Base-by-base conservation (phyloP, 2,888 invertebrate species). In the Zaprionus bogoriensis region DNA sequence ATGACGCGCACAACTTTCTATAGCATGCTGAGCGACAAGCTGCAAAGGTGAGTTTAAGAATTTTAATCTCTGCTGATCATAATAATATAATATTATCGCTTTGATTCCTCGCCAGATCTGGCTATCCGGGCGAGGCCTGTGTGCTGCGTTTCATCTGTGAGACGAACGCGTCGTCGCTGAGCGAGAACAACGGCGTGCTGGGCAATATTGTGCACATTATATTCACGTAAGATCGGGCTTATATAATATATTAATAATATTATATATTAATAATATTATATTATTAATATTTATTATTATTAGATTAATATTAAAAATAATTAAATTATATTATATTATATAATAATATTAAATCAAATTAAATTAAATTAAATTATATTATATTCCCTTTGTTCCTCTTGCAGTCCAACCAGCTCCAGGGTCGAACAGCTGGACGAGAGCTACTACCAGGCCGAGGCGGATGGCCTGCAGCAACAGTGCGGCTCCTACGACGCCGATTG, bases 61-160 rank as follows among this genome's bases (percentile, higher is more conserved):
- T 0, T n/a, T n/a, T n/a, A n/a, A n/a, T n/a, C n/a, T n/a, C n/a
- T n/a, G n/a, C n/a, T n/a, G n/a, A n/a, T n/a, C n/a, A n/a, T n/a
- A n/a, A n/a, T n/a, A n/a, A n/a, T n/a, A n/a, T n/a, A n/a, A n/a
- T n/a, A n/a, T n/a, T n/a, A n/a, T n/a, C 7, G 3, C 1, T 22
- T 10, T 3, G 0, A 36, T 1, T 0, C 3, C 2, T 2, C 17
- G 4, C 0, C 25, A 89, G 89, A 58, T 83, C 87, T 22, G 90
- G 93, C 12, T 93, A 93, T 88, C 90, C 92, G 3, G 94, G 94
- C 0, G 92, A 92, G 62, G 87, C 91, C 20, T 95, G 95, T 82
- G 89, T 95, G 61, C 91, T 94, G 60, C 92, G 94, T 71, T 91
- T 93, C 47, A 94, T 95, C 72, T 95, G 95, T 79, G 95, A 95